Conservation (phyloP, 2,113 vertebrate genomes). For the Acrocephalus kingi region DNA sequence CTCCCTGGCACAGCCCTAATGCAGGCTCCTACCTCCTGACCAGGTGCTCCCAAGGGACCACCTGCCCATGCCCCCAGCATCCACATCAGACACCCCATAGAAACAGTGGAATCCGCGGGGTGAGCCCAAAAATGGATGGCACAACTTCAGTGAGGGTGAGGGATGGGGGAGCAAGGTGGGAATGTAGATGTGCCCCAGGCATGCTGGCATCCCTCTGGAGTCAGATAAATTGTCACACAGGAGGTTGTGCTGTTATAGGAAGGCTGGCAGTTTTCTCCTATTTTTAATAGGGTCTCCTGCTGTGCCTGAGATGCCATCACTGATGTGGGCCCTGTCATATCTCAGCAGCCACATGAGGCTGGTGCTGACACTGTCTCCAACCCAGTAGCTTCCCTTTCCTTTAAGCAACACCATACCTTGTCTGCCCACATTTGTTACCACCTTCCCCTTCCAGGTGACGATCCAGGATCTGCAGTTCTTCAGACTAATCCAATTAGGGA, state of each 20-base stretch:
- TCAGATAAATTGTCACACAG: not conserved
- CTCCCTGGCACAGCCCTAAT: not conserved
- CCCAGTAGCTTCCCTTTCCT: not conserved
- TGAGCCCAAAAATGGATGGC: not conserved
- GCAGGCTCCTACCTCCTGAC: not conserved
- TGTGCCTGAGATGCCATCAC: not conserved
- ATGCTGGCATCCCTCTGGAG: not conserved
- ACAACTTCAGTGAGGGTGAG: not conserved
- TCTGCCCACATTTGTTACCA: not conserved
- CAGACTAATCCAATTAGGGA: not conserved
- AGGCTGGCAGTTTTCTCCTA: not conserved
- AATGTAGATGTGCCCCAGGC: not conserved
- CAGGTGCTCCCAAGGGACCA: not conserved
- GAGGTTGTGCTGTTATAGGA: not conserved
- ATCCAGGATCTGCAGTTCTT: not conserved
- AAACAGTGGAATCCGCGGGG: not conserved
- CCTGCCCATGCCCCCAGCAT: not conserved
- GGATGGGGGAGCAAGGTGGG: not conserved
- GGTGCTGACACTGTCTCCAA: not conserved
- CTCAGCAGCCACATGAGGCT: not conserved
- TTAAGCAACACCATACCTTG: not conserved
- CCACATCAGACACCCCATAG: accelerated
- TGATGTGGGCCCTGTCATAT: accelerated
- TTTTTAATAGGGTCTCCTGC: not conserved
- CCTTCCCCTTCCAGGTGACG: not conserved